Evolutionary conservation across 2,113 vertebrate species (phyloP).

Genomic region (Pollimyrus isidori): DNA sequence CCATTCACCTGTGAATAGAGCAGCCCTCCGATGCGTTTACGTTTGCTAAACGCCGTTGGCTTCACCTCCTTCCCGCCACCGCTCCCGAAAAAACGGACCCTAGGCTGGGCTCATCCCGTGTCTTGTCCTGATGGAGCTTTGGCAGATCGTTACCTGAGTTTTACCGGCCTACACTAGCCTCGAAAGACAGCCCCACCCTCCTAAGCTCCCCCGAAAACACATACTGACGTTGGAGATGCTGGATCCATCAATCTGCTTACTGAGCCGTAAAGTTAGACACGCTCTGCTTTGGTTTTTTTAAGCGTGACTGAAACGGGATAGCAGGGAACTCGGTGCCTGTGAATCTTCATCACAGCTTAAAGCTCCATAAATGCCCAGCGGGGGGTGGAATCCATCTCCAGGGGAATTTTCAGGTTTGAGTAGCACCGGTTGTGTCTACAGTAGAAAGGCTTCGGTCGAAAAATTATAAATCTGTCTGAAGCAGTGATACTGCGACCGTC

Average conservation of each 20-base stretch:
- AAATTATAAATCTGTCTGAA: background rate
- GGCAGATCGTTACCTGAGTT: background rate
- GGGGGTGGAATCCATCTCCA: background rate
- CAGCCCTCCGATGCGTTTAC: background rate
- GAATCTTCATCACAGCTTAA: background rate
- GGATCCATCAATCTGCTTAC: background rate
- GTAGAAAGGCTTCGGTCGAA: background rate
- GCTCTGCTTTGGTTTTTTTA: background rate
- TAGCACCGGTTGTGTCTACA: background rate
- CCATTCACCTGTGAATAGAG: background rate
- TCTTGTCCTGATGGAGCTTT: constrained; percentile 35
- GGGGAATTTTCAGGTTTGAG: background rate
- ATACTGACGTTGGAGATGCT: background rate
- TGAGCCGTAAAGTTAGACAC: background rate
- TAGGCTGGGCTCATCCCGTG: constrained; percentile 28
- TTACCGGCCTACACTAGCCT: constrained; percentile 25
- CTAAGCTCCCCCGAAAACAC: background rate
- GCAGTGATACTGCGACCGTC: background rate
- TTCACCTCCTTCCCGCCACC: background rate
- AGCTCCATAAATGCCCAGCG: background rate
- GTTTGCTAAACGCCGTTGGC: background rate
- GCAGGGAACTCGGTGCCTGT: background rate
- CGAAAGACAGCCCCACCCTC: background rate
- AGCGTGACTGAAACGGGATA: background rate
- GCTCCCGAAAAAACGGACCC: constrained; percentile 41